A percentile compares a stretch with the other conserved stretches of the same genome.
phyloP scores from a whole-genome alignment of 92 coral and sea anemone genomes.

The Phymanthus crucifer region DNA sequence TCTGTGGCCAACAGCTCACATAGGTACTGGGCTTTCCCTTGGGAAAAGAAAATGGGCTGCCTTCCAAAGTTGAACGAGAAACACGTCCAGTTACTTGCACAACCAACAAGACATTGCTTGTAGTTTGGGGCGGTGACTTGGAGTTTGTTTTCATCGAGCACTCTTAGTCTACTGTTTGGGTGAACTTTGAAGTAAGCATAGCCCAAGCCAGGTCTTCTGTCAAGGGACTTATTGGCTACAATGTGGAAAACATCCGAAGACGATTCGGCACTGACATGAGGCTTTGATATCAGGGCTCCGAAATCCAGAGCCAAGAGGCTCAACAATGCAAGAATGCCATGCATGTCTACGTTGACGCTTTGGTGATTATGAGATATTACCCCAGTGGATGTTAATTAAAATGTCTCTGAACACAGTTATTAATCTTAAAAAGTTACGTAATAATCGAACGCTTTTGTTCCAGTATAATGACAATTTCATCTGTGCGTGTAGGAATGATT shows the following conservation, averaged over 20 bases:
- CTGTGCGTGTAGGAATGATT: too few relatives aligned
- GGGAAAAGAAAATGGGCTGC: conserved; percentile 4
- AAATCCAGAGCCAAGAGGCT: background rate
- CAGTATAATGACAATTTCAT: too few relatives aligned
- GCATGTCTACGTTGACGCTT: too few relatives aligned
- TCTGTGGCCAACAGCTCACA: conserved; percentile 19
- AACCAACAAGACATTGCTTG: conserved; percentile 3
- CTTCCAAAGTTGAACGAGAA: conserved; percentile 19
- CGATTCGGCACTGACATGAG: background rate
- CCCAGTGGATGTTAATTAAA: too few relatives aligned
- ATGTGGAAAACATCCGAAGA: background rate
- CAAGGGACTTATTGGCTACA: background rate
- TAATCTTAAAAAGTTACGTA: too few relatives aligned
- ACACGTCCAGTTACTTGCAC: background rate
- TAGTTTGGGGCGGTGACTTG: background rate
- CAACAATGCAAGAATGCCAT: background rate
- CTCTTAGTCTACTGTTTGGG: conserved; percentile 4
- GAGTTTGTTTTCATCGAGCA: too few relatives aligned
- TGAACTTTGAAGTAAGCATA: conserved; percentile 5
- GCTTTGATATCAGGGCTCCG: too few relatives aligned
- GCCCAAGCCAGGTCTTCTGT: background rate
- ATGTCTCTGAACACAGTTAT: too few relatives aligned
- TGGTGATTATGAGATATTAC: too few relatives aligned
- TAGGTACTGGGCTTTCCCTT: background rate
- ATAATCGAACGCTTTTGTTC: too few relatives aligned